Conservation (phyloP, 2,888 invertebrate species). For the Pharmacophagus antenor region DNA sequence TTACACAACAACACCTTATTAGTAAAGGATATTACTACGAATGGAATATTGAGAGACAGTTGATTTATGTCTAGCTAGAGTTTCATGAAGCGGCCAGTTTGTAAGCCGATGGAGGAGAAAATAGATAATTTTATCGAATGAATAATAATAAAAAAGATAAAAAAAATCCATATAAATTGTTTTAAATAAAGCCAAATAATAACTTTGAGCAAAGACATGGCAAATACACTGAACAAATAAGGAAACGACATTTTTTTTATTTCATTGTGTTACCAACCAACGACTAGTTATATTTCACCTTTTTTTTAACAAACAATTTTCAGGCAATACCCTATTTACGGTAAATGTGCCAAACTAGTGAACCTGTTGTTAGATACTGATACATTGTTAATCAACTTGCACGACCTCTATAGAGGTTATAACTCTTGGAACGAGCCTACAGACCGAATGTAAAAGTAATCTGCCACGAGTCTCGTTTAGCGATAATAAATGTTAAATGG, state of each 20-base stretch:
- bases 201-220: too few species aligned
- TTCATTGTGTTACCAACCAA: too few species aligned
- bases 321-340: not conserved
- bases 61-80: not conserved
- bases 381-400: not conserved
- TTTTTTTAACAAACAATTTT: not conserved
- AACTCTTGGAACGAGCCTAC: not conserved
- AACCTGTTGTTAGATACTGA: not conserved
- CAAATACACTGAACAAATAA: too few species aligned
- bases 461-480: not conserved
- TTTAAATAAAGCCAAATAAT: too few species aligned
- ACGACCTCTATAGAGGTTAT: too few species aligned
- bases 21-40: slow-evolving; percentile 23
- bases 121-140: too few species aligned
- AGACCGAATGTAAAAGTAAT: not conserved
- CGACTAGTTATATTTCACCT: too few species aligned
- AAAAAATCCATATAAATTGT: too few species aligned
- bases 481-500: not conserved
- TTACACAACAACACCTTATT: slow-evolving; percentile 26
- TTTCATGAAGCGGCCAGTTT: not conserved
- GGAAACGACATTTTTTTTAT: too few species aligned
- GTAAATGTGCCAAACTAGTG: not conserved
- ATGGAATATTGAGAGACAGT: slow-evolving; percentile 14
- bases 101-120: not conserved
- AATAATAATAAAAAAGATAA: too few species aligned